Evolutionary conservation across 2,888 invertebrate species (phyloP).

Genomic region (Spilarctia lutea): DNA sequence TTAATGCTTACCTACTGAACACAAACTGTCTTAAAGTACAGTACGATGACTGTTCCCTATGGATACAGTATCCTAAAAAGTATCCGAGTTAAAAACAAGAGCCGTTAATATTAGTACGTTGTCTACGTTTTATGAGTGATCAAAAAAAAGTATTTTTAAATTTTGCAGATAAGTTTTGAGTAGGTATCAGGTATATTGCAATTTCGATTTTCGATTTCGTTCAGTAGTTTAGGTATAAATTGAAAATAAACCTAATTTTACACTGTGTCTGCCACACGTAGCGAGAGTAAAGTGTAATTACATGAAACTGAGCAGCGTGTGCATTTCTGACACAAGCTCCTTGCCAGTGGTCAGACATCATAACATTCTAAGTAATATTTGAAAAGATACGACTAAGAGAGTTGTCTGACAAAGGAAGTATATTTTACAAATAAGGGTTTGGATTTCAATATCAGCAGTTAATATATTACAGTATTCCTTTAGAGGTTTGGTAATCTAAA

Average conservation of each 20-base stretch:
- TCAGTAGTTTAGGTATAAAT: neutral
- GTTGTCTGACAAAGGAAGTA: neutral
- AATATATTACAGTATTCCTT: neutral
- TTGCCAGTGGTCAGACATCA: slow-evolving; percentile 5
- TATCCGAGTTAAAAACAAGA: neutral
- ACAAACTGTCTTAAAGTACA: neutral
- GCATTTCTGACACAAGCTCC: neutral
- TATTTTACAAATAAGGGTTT: neutral
- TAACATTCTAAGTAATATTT: neutral
- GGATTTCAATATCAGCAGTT: neutral
- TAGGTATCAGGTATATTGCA: neutral
- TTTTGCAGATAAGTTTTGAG: neutral
- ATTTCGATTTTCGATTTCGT: neutral
- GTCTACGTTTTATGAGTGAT: neutral
- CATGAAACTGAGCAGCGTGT: slow-evolving; percentile 2
- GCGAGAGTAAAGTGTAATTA: slow-evolving; percentile 6
- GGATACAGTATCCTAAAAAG: neutral
- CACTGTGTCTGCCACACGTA: neutral
- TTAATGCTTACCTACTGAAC: neutral
- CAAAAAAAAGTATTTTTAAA: neutral
- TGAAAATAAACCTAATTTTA: neutral
- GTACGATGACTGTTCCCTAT: neutral
- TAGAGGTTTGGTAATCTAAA: neutral
- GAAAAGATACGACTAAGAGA: neutral
- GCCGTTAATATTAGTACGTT: neutral